Conservation (phyloP, 1,140 invertebrate genomes). For the Gonatopus flavifemur region DNA sequence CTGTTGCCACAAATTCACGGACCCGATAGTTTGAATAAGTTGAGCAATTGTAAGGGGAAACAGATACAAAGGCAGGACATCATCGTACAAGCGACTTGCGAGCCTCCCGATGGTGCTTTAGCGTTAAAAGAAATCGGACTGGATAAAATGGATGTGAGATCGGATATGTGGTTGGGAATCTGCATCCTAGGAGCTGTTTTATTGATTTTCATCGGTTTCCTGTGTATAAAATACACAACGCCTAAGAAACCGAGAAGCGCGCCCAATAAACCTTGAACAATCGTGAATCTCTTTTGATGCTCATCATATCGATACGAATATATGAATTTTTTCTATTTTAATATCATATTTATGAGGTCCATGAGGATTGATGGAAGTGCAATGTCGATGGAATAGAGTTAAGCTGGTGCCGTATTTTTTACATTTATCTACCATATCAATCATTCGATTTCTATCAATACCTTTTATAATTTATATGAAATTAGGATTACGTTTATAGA, state of each 20-base stretch:
- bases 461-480: too few species aligned
- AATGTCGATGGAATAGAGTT: too few species aligned
- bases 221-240: constrained; percentile 35
- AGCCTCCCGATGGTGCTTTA: constrained; percentile 73
- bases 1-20: constrained; percentile 70
- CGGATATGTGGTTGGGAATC: constrained; percentile 39
- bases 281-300: too few species aligned
- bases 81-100: constrained; percentile 77
- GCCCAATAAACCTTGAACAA: constrained; percentile 54
- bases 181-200: constrained; percentile 28
- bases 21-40: constrained; percentile 56
- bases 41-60: constrained; percentile 52
- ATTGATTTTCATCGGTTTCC: constrained; percentile 34
- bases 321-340: too few species aligned
- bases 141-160: constrained; percentile 29
- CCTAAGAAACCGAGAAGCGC: constrained; percentile 48
- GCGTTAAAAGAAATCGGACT: constrained; percentile 60
- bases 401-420: too few species aligned
- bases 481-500: too few species aligned
- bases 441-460: too few species aligned
- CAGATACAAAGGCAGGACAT: constrained; percentile 80
- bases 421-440: too few species aligned
- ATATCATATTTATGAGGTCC: too few species aligned
- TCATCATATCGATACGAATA: too few species aligned
- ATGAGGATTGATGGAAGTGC: too few species aligned